Evolutionary conservation across 1,140 invertebrate genomes (phyloP), one percentile per base, ranked within the genome.

Genomic region (Camponotus floridanus): DNA sequence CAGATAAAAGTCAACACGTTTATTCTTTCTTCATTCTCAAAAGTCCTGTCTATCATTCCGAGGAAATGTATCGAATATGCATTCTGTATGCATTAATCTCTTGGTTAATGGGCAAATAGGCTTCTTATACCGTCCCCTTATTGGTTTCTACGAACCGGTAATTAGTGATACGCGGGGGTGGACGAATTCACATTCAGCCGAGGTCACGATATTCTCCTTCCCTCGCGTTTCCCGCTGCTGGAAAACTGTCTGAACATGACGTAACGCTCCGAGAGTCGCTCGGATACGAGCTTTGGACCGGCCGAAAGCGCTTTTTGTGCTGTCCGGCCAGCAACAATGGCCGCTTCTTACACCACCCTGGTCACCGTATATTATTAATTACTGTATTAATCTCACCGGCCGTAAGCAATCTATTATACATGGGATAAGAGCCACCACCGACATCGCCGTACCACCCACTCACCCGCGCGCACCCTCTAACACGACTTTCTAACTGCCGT

Each of bases 361-460:
- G 91, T 93, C 92, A 91, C 88, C 94, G 92, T 94, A 93, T 94
- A 95, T 95, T 95, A 95, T 95, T 95, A 95, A 95, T 95, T 95
- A 94, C 94, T 93, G 91, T 94, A 95, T 95, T 95, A 95, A 95
- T 95, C 94, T 92, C 93, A 91, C 81, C 91, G 87, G 90, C 91
- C 90, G 90, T 92, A 89, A 91, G 90, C 90, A 93, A 94, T 95
- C 94, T 93, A 95, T 94, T 94, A 94, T 94, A 92, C 92, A 94
- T 91, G 87, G 93, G 91, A 93, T 93, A 94, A 93, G 92, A 93
- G 91, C 91, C 89, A 91, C 88, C 76, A 26, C 70, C 83, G 73
- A 59, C 88, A 74, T 62, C 88, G 73, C 85, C 84, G 71, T 61
- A 36, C 74, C 83, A 76, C 76, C 85, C 68, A 51, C 65, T 64